Conservation (phyloP, 2,113 vertebrate species). For the Nothocercus julius region DNA sequence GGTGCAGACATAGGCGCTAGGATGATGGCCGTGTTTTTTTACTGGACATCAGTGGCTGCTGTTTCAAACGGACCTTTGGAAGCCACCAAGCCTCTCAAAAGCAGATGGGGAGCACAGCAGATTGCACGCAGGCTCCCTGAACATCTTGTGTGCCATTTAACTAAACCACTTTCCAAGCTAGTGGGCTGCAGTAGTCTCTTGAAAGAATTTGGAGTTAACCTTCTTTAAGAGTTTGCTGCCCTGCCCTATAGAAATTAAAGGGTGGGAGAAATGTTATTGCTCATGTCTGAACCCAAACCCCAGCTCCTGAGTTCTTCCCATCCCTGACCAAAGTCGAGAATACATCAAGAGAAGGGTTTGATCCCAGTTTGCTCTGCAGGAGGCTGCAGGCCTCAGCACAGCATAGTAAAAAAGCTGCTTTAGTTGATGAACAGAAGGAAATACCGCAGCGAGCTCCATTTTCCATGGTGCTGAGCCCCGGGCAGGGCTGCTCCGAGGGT, state of each 20-base stretch:
- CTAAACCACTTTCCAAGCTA: background rate
- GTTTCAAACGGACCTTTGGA: background rate
- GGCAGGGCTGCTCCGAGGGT: background rate
- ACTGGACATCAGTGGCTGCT: background rate
- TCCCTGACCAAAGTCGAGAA: background rate
- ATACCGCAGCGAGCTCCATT: fast-evolving
- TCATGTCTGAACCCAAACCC: background rate
- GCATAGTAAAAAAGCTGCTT: background rate
- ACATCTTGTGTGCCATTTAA: background rate
- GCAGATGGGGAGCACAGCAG: background rate
- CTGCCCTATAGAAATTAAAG: background rate
- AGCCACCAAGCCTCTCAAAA: background rate
- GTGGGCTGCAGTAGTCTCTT: background rate
- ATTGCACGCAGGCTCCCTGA: background rate
- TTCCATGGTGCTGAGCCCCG: fast-evolving
- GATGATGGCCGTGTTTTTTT: fast-evolving
- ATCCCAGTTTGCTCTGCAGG: background rate
- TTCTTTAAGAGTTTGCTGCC: background rate
- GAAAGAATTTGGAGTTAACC: background rate
- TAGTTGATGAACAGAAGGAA: background rate
- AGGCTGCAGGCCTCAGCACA: fast-evolving
- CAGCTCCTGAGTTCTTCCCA: background rate
- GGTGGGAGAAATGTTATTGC: background rate
- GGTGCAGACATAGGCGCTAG: background rate
- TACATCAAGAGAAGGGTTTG: background rate